These are phyloP conservation scores for Glareola pratincola DNA, from an alignment of 2,113 vertebrate species.

Conservation along the genomic window DNA sequence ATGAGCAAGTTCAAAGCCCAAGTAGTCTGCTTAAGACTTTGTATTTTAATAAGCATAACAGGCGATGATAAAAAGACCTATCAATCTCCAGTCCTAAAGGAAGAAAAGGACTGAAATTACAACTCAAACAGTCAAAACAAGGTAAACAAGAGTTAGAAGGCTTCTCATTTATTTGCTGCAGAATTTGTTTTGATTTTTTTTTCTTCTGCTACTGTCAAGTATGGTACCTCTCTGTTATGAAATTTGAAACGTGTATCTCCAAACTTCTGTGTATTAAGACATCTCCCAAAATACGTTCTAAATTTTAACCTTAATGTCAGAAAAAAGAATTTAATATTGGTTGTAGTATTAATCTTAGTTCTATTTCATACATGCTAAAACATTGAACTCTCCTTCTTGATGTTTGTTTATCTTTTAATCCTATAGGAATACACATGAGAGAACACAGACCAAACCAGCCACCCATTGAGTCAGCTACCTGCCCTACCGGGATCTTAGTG, in stretches of 20 bases:
- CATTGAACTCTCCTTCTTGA: not conserved
- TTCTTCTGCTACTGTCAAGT: not conserved
- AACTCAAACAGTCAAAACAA: not conserved
- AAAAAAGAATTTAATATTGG: not conserved
- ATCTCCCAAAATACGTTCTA: not conserved
- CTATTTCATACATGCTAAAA: not conserved
- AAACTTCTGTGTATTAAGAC: not conserved
- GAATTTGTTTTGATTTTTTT: too few species aligned
- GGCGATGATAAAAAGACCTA: not conserved
- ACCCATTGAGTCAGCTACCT: not conserved
- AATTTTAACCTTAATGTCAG: not conserved
- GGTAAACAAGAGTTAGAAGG: not conserved
- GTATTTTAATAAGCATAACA: slow-evolving; percentile 28
- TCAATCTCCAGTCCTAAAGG: not conserved
- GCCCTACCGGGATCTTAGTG: rapidly evolving
- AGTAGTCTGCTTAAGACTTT: not conserved
- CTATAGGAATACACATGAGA: not conserved
- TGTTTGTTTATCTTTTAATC: not conserved
- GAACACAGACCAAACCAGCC: not conserved
- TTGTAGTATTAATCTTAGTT: not conserved
- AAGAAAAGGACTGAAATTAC: slow-evolving; percentile 8
- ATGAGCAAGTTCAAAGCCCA: slow-evolving; percentile 54
- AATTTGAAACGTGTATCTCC: not conserved
- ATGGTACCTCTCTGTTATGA: not conserved
- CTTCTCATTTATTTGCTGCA: not conserved